These are phyloP conservation scores for Brachypodius melanocephalos DNA, from an alignment of 2,113 vertebrate genomes.

Conservation along the genomic window DNA sequence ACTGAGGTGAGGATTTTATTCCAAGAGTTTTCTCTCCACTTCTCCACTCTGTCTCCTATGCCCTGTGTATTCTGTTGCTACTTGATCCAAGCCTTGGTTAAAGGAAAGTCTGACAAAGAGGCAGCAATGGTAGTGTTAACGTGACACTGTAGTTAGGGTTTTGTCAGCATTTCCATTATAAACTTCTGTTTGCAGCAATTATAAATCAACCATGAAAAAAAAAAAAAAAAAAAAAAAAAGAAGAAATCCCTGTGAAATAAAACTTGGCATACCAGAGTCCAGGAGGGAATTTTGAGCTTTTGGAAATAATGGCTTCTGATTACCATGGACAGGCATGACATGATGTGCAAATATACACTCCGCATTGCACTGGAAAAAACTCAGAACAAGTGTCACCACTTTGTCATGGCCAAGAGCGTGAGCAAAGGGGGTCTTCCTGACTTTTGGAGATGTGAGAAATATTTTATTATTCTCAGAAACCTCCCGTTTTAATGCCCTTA, in stretches of 20 bases:
- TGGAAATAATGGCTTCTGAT: slow-evolving; percentile 62
- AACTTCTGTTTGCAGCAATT: slow-evolving; percentile 44
- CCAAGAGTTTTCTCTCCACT: neutral
- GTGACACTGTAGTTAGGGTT: slow-evolving; percentile 6
- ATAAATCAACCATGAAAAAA: neutral
- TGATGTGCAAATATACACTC: slow-evolving; percentile 46
- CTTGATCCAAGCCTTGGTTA: neutral
- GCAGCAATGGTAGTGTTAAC: neutral
- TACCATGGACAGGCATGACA: slow-evolving; percentile 53
- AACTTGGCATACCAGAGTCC: slow-evolving; percentile 49
- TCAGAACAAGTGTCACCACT: neutral
- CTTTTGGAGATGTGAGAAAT: neutral
- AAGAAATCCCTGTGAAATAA: slow-evolving; percentile 26
- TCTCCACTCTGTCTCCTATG: neutral
- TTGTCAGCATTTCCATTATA: slow-evolving; percentile 45
- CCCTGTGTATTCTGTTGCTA: neutral
- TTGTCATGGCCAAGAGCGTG: neutral
- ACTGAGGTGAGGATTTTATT: neutral
- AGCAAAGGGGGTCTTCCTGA: neutral
- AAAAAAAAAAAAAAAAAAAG: neutral
- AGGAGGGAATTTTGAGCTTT: slow-evolving; percentile 62
- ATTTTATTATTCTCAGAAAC: neutral
- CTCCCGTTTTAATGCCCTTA: neutral
- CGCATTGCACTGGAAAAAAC: neutral
- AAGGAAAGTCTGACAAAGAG: neutral